Evolutionary conservation across 1,140 invertebrate species (phyloP).

Genomic region (Zaprionus nigranus): DNA sequence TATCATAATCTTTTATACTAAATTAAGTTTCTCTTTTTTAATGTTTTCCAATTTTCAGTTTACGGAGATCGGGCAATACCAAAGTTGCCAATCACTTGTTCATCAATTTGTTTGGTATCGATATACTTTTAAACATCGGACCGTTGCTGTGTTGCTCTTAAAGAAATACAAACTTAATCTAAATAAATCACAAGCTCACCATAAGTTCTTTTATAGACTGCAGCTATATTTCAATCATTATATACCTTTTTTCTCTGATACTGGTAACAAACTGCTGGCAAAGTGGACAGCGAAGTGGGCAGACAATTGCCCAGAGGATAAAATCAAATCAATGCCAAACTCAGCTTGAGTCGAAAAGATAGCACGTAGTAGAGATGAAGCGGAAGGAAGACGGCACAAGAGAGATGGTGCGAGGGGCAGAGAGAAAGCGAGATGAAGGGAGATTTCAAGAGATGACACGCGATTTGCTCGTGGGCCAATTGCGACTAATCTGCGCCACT

Average conservation of each 20-base stretch:
- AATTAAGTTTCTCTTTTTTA: neutral
- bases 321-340: slow-evolving; percentile 39
- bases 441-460: neutral
- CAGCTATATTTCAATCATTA: neutral
- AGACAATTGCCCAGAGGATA: slow-evolving; percentile 22
- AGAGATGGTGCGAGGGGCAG: neutral
- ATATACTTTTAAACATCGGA: no score
- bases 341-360: neutral
- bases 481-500: slow-evolving; percentile 32
- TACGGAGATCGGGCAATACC: no score
- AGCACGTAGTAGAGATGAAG: neutral
- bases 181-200: no score
- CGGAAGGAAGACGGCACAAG: neutral
- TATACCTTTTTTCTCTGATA: neutral
- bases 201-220: neutral
- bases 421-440: no score
- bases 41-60: neutral
- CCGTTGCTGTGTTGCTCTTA: no score
- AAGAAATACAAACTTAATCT: no score
- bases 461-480: slow-evolving; percentile 27
- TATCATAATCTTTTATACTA: no score
- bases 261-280: neutral
- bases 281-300: no score
- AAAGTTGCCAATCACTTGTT: no score
- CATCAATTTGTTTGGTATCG: no score